Percentiles rank a stretch among this genome's conserved stretches.
These are phyloP conservation scores for Brevimyrus niger DNA, from an alignment of 2,113 vertebrate genomes.

Conservation along the genomic window DNA sequence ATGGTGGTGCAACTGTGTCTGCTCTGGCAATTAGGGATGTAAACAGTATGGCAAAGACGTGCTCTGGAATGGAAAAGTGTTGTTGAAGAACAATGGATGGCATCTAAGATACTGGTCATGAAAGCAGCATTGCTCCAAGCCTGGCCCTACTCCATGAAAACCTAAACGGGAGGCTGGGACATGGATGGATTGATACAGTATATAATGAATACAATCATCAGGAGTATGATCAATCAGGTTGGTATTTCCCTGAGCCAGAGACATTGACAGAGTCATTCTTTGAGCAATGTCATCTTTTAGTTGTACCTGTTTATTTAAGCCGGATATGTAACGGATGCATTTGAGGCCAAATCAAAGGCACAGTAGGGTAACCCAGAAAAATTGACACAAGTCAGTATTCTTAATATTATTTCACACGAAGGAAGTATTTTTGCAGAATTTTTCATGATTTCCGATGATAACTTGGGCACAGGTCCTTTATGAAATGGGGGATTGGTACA, in stretches of 20 bases:
- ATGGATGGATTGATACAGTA: not conserved
- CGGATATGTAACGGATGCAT: not conserved
- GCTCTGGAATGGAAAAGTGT: not conserved
- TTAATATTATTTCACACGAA: not conserved
- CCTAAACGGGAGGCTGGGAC: not conserved
- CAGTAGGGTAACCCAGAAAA: not conserved
- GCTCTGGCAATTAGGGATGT: not conserved
- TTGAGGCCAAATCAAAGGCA: not conserved
- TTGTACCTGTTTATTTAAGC: not conserved
- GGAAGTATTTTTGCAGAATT: not conserved
- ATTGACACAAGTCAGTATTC: not conserved
- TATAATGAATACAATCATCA: not conserved
- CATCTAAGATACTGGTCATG: not conserved
- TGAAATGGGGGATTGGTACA: not conserved
- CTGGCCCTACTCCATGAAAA: not conserved
- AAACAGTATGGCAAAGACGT: not conserved
- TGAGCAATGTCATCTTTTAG: not conserved
- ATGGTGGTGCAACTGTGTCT: too few relatives aligned
- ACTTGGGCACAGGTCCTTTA: not conserved
- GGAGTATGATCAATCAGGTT: not conserved
- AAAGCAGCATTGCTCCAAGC: not conserved
- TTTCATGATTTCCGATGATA: not conserved
- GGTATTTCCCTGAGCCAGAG: not conserved
- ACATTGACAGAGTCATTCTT: not conserved
- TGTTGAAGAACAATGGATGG: not conserved